phyloP scores from a whole-genome alignment of 2,797 vertebrate species.

The Uromys caudimaculatus region DNA sequence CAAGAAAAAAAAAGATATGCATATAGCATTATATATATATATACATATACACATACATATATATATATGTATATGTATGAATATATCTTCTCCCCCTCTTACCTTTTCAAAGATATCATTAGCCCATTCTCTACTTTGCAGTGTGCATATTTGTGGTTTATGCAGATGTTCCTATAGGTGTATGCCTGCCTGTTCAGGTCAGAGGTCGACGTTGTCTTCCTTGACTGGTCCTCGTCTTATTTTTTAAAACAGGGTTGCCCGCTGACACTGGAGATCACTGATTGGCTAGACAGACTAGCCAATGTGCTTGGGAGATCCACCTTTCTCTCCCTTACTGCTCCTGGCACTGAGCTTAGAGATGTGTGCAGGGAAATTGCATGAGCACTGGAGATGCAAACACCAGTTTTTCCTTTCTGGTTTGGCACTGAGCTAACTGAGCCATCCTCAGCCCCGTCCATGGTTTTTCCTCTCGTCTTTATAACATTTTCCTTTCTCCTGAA shows the following conservation, averaged over 20 bases:
- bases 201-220: not conserved
- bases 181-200: not conserved
- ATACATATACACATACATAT: too few relatives aligned
- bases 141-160: not conserved
- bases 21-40: too few relatives aligned
- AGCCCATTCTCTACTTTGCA: not conserved
- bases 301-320: not conserved
- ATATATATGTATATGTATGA: too few relatives aligned
- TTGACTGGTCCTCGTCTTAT: not conserved
- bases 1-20: too few relatives aligned
- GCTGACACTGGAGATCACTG: not conserved
- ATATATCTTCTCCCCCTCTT: not conserved
- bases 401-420: not conserved
- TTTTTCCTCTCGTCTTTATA: not conserved
- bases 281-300: not conserved
- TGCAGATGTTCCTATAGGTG: not conserved
- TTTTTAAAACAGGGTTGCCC: not conserved
- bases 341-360: not conserved
- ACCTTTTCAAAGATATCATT: not conserved
- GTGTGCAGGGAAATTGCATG: not conserved
- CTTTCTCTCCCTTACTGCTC: not conserved
- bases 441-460: not conserved
- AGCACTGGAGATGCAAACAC: not conserved
- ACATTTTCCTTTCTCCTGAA: constrained; percentile 7
- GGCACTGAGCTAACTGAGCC: too few relatives aligned